These are phyloP conservation scores for Sitta europaea DNA, from an alignment of 2,113 vertebrate species.

Conservation along the genomic window DNA sequence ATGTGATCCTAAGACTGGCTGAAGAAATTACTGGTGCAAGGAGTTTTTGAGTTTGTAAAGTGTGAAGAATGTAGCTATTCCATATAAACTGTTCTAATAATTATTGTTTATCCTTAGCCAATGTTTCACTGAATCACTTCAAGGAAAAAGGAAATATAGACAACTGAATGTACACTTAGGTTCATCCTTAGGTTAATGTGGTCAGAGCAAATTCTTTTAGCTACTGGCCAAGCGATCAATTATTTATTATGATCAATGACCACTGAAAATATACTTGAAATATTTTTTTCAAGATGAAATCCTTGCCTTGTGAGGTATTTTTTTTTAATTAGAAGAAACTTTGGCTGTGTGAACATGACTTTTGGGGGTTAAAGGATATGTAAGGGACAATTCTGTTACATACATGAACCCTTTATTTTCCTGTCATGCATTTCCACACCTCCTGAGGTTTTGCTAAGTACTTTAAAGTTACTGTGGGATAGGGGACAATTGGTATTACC, in stretches of 20 bases:
- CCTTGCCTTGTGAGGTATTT: neutral
- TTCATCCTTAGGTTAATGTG: neutral
- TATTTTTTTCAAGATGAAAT: neutral
- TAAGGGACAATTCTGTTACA: neutral
- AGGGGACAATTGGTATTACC: conserved; percentile 20
- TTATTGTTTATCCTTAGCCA: neutral
- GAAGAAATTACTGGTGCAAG: neutral
- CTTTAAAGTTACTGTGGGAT: conserved; percentile 29
- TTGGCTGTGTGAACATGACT: neutral
- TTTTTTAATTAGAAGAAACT: neutral
- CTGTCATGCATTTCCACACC: neutral
- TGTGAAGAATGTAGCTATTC: neutral
- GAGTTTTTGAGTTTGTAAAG: neutral
- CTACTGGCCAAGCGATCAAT: neutral
- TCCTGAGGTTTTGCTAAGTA: neutral
- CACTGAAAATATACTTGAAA: neutral
- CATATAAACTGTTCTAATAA: neutral
- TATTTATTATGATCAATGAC: neutral
- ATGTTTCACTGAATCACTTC: neutral
- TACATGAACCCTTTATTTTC: neutral
- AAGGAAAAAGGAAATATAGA: neutral
- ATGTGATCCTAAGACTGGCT: neutral
- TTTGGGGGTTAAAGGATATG: neutral
- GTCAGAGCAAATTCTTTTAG: neutral
- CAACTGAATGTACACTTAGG: neutral